Evolutionary conservation across 2,888 invertebrate genomes (phyloP), one percentile per base, ranked within the genome.

Genomic region (Alsophila aescularia): DNA sequence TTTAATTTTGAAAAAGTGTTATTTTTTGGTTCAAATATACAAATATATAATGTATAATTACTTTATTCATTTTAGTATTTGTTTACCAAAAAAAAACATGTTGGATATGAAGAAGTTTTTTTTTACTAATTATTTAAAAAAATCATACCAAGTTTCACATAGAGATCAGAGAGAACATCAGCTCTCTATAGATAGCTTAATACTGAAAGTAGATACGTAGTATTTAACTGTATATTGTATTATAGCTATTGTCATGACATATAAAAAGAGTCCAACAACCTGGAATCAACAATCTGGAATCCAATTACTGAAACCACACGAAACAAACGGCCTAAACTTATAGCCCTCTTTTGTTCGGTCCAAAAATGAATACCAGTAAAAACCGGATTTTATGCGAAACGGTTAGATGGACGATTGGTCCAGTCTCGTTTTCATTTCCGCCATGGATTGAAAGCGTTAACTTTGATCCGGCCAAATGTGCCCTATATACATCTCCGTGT

Each of bases 391-490:
- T 65, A 63, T 63, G 58, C 58, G 57, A 44, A 58, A 53, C 59
- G 61, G 60, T 50, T 60, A 62, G 66, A 63, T 64, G 59, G 59
- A 65, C 62, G 64, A 64, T 62, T 63, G 54, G 58, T 42, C 54
- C 56, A 53, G 64, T 58, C 60, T 66, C 68, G 60, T 70, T 70
- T 69, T 66, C 68, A 73, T 75, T 72, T 72, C 66, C 62, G 57
- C 45, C 61, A 59, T 61, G 61, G 62, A 72, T 72, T 72, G 72
- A 62, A 70, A 65, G 62, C 65, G 70, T 68, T 67, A 73, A 69
- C 53, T 66, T 70, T 70, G 67, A 75, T 75, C 69, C 63, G 61
- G 59, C 61, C 65, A 68, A 75, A 71, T 71, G 66, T 65, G 58
- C 59, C 51, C 60, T 60, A 56, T 50, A 37, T 18, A 18, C 13